Base-by-base conservation (phyloP, 2,797 vertebrate genomes). In the Chlorospingus flavigularis region DNA sequence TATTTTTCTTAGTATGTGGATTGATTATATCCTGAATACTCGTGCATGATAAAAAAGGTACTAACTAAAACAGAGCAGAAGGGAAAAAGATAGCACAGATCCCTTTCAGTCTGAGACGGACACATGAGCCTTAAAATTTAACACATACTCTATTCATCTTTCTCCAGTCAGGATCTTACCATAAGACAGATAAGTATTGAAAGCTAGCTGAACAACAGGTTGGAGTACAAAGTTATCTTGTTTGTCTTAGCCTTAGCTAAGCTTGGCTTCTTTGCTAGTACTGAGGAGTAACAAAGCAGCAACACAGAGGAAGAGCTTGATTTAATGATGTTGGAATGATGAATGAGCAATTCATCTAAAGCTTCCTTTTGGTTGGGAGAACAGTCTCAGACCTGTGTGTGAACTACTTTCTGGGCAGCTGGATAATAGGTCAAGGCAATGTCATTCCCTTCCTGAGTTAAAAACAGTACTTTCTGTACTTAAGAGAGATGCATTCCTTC, bases 311-410 rank as follows among this genome's bases (percentile, higher is more conserved):
- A 96, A 96, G 96, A 92, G 89, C 86, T 94, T 95, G 96, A 97
- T 97, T 98, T 97, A 97, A 96, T 95, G 97, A 96, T 74, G 68
- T 55, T 95, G 88, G 82, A 95, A 96, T 96, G 95, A 97, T 98
- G 97, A 98, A 98, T 97, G 97, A 97, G 96, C 95, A 88, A 98
- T 98, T 98, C 97, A 98, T 97, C 67, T 90, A 95, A 82, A 91
- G 94, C 96, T 97, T 98, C 97, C 96, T 98, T 97, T 97, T 97
- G 77, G 93, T 93, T 9, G 75, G 84, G 96, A 92, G 95, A 97
- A 98, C 97, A 98, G 95, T 97, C 95, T 94, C 78, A 97, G 97
- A 98, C 97, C 97, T 97, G 95, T 98, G 97, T 98, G 94, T 96
- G 96, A 98, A 92, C 94, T 94, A 68, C 96, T 96, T 74, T 96